Evolutionary conservation across 2,113 vertebrate species (phyloP), one percentile per base, ranked within the genome.

Genomic region (Gallinago media): DNA sequence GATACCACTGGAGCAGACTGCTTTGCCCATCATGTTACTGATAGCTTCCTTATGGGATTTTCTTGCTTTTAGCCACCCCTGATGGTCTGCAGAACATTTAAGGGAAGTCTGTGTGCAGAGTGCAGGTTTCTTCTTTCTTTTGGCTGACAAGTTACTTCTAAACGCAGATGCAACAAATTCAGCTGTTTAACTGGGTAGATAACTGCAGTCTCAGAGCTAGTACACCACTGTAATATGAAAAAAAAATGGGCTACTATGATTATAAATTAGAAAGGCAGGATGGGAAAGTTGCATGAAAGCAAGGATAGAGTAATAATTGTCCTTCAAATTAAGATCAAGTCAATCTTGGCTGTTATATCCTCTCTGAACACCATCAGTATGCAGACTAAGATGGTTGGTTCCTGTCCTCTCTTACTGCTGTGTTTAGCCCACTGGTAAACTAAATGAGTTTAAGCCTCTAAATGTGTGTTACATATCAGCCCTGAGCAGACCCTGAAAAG

Each of bases 381-480:
- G 11, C n/a, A 85, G 38, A 47, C 13, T 56, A 63, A 79, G 31
- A 12, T 80, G 22, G 21, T 75, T 52, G 46, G 10, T 62, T 12
- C 40, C 34, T 42, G 14, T 15, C 27, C 34, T 73, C 34, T 29
- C 38, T 47, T 16, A 46, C 46, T 11, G 16, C 46, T 73, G 15
- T 55, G 32, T 27, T 76, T 42, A 76, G 34, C 21, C 8, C 46
- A 52, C 4, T 49, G 47, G 61, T 22, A 46, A 94, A 73, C 19
- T 31, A 47, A 1, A 1, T 26, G 26, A 36, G 21, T 47, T 83
- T 12, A 75, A 36, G 12, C 18, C 56, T 61, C 49, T 47, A 9
- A 42, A 77, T 4, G 15, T 86, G 49, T 4, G 17, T 12, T 12
- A 7, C 1, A 0, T 26, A 29, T 14, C 20, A 46, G 11, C 15